Evolutionary conservation across 2,888 invertebrate genomes (phyloP).

Genomic region (Girardia tigrina): DNA sequence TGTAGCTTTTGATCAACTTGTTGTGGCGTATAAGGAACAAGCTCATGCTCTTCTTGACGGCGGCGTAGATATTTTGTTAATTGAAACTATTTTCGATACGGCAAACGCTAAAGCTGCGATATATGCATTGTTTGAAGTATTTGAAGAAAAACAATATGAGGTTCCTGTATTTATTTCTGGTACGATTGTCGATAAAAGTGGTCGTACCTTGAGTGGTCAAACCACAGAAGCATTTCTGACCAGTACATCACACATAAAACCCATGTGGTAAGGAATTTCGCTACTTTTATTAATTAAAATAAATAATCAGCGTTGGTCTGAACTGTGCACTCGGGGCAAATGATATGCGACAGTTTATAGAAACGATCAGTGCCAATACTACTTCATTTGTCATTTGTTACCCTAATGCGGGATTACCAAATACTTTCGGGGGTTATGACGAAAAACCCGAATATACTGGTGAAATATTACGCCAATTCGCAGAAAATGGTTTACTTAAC

Average conservation of each 20-base stretch:
- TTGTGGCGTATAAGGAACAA: conserved; percentile 54
- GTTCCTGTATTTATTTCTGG: conserved; percentile 55
- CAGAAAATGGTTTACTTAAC: conserved; percentile 54
- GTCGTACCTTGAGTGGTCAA: conserved; percentile 56
- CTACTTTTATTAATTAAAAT: too few relatives aligned
- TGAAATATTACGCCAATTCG: conserved; percentile 51
- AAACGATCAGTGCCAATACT: conserved; percentile 53
- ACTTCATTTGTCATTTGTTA: conserved; percentile 53
- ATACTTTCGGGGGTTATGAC: conserved; percentile 57
- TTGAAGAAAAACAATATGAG: conserved; percentile 50
- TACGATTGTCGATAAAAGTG: conserved; percentile 57
- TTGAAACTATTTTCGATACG: conserved; percentile 57
- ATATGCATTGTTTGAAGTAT: conserved; percentile 54
- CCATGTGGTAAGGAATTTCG: conserved; percentile 53
- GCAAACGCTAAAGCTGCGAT: conserved; percentile 56
- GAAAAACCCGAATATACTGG: conserved; percentile 55
- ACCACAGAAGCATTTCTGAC: conserved; percentile 56
- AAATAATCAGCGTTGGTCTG: conserved; percentile 51
- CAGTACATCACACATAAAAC: conserved; percentile 53
- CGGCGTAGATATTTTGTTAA: conserved; percentile 54
- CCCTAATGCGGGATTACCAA: conserved; percentile 56
- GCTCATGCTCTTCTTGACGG: conserved; percentile 54
- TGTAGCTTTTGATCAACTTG: conserved; percentile 55
- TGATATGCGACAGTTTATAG: conserved; percentile 56
- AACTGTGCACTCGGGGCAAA: conserved; percentile 56